These are phyloP conservation scores for Calyptommatus sinebrachiatus DNA, from an alignment of 2,113 vertebrate species.

Conservation along the genomic window DNA sequence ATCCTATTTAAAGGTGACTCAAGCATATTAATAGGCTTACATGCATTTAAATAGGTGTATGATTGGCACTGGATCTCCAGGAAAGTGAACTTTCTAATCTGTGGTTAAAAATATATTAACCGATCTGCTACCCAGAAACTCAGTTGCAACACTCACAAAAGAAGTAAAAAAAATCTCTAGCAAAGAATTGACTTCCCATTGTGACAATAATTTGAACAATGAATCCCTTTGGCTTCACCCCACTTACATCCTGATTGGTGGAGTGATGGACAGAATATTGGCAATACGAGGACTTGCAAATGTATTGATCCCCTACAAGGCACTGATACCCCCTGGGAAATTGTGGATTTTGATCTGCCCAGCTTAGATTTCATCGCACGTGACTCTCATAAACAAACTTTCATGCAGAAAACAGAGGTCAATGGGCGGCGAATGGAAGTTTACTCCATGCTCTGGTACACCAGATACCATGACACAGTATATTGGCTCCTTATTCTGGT, in stretches of 20 bases:
- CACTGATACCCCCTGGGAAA: no score
- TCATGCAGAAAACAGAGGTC: neutral
- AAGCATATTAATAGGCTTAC: slow-evolving; percentile 36
- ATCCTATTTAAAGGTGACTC: no score
- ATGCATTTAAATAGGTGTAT: neutral
- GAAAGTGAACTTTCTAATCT: neutral
- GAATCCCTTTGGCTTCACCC: slow-evolving; percentile 16
- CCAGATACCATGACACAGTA: neutral
- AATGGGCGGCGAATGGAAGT: neutral
- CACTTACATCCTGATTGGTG: neutral
- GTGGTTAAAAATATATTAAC: slow-evolving; percentile 23
- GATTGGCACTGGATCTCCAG: neutral
- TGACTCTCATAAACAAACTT: neutral
- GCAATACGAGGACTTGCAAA: neutral
- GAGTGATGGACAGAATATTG: neutral
- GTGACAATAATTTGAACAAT: neutral
- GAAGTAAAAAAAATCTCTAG: neutral
- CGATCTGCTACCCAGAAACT: slow-evolving; percentile 14
- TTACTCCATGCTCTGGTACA: neutral
- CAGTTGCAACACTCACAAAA: slow-evolving; percentile 15
- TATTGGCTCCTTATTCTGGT: neutral
- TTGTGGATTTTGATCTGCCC: no score
- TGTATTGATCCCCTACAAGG: no score
- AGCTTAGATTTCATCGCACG: no score
- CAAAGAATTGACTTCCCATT: neutral